Conservation (phyloP, 2,797 vertebrate genomes). For the Chelon labrosus region DNA sequence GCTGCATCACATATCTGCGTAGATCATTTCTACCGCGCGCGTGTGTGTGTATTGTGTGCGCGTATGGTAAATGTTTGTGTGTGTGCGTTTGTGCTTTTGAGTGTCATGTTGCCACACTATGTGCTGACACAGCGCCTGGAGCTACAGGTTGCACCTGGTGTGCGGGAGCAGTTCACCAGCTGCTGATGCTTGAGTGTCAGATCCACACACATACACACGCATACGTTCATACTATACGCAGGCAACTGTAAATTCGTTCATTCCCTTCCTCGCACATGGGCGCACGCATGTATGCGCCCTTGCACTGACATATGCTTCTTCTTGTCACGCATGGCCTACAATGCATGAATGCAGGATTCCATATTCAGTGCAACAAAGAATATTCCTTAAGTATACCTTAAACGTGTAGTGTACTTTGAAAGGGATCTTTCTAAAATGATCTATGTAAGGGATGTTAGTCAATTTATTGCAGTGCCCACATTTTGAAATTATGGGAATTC, state of each 20-base stretch:
- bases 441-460: neutral
- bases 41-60: conserved; percentile 10
- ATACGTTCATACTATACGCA: conserved; percentile 35
- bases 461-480: too few relatives aligned
- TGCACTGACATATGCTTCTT: conserved; percentile 51
- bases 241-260: conserved; percentile 67
- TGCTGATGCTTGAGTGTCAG: conserved; percentile 80
- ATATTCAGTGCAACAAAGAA: conserved; percentile 30
- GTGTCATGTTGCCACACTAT: conserved; percentile 81
- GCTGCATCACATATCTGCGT: neutral
- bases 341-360: conserved; percentile 35
- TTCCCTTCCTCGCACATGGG: conserved; percentile 63
- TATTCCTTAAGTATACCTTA: neutral
- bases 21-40: neutral
- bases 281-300: conserved; percentile 40
- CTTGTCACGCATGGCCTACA: conserved; percentile 30
- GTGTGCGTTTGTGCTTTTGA: conserved; percentile 47
- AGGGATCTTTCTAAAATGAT: neutral
- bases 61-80: conserved; percentile 41
- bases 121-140: conserved; percentile 81
- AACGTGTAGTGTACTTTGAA: conserved; percentile 4
- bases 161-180: conserved; percentile 82
- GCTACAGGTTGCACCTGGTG: conserved; percentile 84
- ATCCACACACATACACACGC: conserved; percentile 40
- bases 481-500: too few relatives aligned